A percentile compares a stretch with the other conserved stretches of the same genome.
phyloP scores from a whole-genome alignment of 1,140 invertebrate species.

The Mamestra configurata region DNA sequence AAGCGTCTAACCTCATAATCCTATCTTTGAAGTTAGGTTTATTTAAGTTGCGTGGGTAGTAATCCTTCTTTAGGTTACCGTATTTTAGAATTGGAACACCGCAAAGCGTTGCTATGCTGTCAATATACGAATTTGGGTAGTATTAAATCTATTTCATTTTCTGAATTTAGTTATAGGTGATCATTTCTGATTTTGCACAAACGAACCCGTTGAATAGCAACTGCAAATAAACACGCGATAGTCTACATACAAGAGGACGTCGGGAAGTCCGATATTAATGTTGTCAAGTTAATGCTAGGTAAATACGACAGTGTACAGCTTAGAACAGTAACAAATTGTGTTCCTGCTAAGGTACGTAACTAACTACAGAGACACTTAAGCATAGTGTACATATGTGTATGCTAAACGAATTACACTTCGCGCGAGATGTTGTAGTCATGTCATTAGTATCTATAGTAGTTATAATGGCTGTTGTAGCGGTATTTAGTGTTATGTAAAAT shows the following conservation, averaged over 20 bases:
- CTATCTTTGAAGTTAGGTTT: constrained; percentile 17
- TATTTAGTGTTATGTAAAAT: too few relatives aligned
- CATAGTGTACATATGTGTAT: constrained; percentile 9
- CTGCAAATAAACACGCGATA: not conserved
- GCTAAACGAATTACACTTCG: constrained; percentile 15
- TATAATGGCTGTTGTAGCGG: not conserved
- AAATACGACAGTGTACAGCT: constrained; percentile 2
- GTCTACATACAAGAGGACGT: not conserved
- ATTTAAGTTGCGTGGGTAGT: not conserved
- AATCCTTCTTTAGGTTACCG: not conserved
- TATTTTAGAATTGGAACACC: not conserved
- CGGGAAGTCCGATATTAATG: not conserved
- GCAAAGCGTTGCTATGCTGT: not conserved
- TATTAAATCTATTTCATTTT: too few relatives aligned
- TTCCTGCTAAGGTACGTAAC: constrained; percentile 8
- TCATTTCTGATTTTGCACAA: too few relatives aligned
- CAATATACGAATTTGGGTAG: too few relatives aligned
- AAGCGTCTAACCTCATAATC: constrained; percentile 20
- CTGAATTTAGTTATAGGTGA: too few relatives aligned
- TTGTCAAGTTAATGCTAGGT: constrained; percentile 11
- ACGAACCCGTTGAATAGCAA: not conserved
- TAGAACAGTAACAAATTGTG: constrained; percentile 29
- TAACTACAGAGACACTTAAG: constrained; percentile 31
- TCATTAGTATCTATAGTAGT: not conserved
- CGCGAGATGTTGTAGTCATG: not conserved